Conservation (phyloP, 2,797 vertebrate species). For the Todus mexicanus region DNA sequence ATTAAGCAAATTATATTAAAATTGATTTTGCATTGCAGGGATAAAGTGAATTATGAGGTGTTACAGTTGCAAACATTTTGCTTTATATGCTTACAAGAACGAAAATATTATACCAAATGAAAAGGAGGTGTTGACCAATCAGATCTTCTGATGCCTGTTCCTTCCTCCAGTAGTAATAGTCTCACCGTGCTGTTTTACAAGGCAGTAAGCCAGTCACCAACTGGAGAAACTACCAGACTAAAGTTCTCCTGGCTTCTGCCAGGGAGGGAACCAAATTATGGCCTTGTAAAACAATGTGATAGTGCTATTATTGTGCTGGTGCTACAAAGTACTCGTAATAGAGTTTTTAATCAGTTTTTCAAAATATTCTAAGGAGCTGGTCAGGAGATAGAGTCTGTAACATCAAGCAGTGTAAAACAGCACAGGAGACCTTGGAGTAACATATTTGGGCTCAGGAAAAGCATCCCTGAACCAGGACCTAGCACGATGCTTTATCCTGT, state of each 20-base stretch:
- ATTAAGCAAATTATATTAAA: neutral
- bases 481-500: accelerated
- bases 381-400: neutral
- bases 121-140: slow-evolving; percentile 22
- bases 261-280: neutral
- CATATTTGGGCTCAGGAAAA: neutral
- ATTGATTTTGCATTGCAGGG: neutral
- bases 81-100: slow-evolving; percentile 67
- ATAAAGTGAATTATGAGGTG: slow-evolving; percentile 62
- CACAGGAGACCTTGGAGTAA: neutral
- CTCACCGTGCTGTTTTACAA: slow-evolving; percentile 48
- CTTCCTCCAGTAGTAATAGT: slow-evolving; percentile 18
- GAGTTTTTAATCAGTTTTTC: neutral
- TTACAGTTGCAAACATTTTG: slow-evolving; percentile 53
- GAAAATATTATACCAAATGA: slow-evolving; percentile 61
- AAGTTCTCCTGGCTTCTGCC: neutral
- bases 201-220: slow-evolving; percentile 47
- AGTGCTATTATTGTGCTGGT: neutral
- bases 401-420: neutral
- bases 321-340: neutral
- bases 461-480: neutral
- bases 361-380: neutral
- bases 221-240: neutral
- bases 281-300: slow-evolving; percentile 49
- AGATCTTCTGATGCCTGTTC: neutral